Conservation (phyloP, 2,113 vertebrate genomes). For the Bubalus kerabau region DNA sequence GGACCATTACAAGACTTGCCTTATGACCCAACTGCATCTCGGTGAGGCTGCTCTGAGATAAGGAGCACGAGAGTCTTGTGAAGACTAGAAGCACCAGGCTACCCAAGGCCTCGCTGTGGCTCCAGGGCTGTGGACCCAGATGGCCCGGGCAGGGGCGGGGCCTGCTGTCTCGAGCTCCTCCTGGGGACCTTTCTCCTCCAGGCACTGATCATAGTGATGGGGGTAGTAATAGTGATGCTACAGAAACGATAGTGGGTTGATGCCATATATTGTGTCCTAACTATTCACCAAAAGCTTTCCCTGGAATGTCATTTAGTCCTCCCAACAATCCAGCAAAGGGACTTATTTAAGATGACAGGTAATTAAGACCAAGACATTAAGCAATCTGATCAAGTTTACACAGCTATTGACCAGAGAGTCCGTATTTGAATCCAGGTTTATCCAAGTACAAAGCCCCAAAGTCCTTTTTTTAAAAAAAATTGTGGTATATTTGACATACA, state of each 20-base stretch:
- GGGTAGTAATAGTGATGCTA: rapidly evolving
- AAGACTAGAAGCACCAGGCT: neutral
- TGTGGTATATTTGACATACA: neutral
- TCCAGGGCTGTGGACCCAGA: rapidly evolving
- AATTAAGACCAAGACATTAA: neutral
- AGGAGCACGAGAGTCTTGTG: neutral
- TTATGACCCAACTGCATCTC: rapidly evolving
- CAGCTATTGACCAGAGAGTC: neutral
- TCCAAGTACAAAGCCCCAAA: neutral
- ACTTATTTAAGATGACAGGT: neutral
- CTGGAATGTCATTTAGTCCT: neutral
- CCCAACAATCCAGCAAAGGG: neutral
- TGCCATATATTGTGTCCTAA: neutral
- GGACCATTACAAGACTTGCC: neutral
- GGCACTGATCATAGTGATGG: rapidly evolving
- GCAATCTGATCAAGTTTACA: neutral
- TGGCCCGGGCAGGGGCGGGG: neutral
- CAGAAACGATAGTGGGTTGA: rapidly evolving
- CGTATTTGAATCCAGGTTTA: neutral
- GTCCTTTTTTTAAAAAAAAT: neutral
- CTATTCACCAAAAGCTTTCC: neutral
- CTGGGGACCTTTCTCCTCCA: neutral
- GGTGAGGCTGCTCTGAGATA: neutral
- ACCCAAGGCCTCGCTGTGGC: neutral
- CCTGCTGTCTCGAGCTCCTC: neutral